phyloP scores from a whole-genome alignment of 2,888 invertebrate species.

The Andrena hattorfiana region DNA sequence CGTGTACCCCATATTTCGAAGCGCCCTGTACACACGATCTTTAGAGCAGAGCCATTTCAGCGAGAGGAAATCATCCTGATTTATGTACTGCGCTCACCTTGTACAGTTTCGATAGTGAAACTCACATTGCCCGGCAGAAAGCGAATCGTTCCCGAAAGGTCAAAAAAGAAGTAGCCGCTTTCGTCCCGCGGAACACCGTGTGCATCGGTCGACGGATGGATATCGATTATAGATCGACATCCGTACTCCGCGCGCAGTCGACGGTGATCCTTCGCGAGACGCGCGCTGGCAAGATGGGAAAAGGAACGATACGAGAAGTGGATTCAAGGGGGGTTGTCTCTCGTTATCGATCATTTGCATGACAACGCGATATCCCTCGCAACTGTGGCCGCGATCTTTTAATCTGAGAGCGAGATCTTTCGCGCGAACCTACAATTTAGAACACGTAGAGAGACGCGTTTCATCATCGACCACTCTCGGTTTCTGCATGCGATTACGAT shows the following conservation, averaged over 20 bases:
- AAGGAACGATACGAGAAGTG: conserved; percentile 14
- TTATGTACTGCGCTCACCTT: conserved; percentile 37
- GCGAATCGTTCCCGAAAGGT: conserved; percentile 36
- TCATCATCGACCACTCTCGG: conserved; percentile 15
- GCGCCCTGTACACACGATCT: neutral
- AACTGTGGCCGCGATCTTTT: conserved; percentile 12
- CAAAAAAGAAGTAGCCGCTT: conserved; percentile 13
- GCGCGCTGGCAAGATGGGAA: neutral
- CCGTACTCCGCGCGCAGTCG: conserved; percentile 4
- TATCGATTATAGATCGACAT: conserved; percentile 34
- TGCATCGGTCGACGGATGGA: conserved; percentile 8
- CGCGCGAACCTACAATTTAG: conserved; percentile 27
- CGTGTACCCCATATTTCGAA: neutral
- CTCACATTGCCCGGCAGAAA: neutral
- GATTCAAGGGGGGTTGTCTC: neutral
- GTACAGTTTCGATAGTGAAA: conserved; percentile 26
- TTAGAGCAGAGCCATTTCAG: neutral
- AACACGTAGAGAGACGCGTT: conserved; percentile 22
- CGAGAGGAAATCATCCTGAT: conserved; percentile 34
- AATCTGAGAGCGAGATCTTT: conserved; percentile 19
- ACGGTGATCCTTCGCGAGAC: conserved; percentile 8
- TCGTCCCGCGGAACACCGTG: conserved; percentile 7
- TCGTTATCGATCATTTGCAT: conserved; percentile 55
- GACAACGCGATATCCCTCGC: conserved; percentile 41
- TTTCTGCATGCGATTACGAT: conserved; percentile 9